phyloP scores from a whole-genome alignment of 2,888 invertebrate species.

The Hyles lineata region DNA sequence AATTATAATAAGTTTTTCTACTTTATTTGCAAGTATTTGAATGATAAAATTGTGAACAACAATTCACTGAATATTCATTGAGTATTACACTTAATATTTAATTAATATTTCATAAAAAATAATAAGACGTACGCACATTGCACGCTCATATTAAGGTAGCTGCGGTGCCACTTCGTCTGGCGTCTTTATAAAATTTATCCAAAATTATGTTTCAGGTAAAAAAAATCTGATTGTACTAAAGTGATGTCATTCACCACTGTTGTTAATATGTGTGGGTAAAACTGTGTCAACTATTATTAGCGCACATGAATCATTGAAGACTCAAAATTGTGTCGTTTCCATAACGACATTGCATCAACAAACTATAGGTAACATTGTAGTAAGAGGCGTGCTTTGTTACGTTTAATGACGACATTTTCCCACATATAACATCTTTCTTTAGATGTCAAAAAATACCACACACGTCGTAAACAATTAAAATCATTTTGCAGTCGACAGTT shows the following conservation, averaged over 20 bases:
- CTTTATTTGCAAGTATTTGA: no score
- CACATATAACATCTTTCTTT: background rate
- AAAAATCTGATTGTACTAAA: background rate
- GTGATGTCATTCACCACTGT: constrained; percentile 17
- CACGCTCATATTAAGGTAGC: background rate
- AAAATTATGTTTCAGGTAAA: background rate
- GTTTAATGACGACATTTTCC: background rate
- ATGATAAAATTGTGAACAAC: no score
- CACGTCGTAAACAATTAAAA: background rate
- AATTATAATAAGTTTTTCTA: no score
- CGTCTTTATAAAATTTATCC: background rate
- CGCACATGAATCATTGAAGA: constrained; percentile 40
- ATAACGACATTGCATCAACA: constrained; percentile 48
- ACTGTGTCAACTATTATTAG: constrained; percentile 45
- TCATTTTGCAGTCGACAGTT: no score
- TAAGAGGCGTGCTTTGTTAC: constrained; percentile 10
- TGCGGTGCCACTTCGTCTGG: background rate
- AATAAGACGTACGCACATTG: no score
- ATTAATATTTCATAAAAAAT: no score
- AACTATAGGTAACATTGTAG: constrained; percentile 32
- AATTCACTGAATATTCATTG: no score
- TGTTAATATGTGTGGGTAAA: constrained; percentile 32
- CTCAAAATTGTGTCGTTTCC: constrained; percentile 43
- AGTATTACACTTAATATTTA: no score
- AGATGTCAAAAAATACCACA: background rate